Base-by-base conservation (phyloP, 2,888 invertebrate genomes). In the Dicranocentrus wangi region DNA sequence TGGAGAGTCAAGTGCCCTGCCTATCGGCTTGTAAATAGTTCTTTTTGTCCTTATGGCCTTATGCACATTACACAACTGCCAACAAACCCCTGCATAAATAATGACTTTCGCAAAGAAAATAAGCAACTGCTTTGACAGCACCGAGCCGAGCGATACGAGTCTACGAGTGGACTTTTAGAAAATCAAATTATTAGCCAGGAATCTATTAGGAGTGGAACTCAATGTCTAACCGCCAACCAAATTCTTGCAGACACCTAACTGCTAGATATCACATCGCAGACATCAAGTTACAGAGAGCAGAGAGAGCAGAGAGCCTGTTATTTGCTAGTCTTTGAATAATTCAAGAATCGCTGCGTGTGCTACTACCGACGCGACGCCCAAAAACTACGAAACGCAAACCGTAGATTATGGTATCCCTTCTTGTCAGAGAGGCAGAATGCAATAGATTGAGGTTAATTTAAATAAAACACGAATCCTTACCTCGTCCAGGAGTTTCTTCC, bases 401-500 rank as follows among this genome's bases (percentile, higher is more conserved):
- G 60, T 28, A 25, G 71, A 39, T 69, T 69, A 53, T 32, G 17
- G 32, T 55, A 55, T 21, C 27, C n/a, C n/a, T n/a, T n/a, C n/a
- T 27, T 53, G 53, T 53, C 51, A 70, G 19, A 39, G 25, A n/a
- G 13, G 42, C 60, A 71, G 61, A 23, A 61, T 61, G 42, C 28
- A 60, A 60, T 71, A 69, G 51, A 51, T 69, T 69, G 53, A 17
- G 21, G 60, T 42, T 58, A 71, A 71, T 60, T 71, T 58, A 60
- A 71, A 71, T 71, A 58, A 58, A 60, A 71, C 66, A 69, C 39
- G 68, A 23, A 65, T 21, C 66, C 78, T 81, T 80, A 82, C 93
- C 88, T 96, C 94, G 88, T 99, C 97, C 68, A 99, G 90, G 15
- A 96, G 93, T 23, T 93, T 92, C 87, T 97, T 96, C 63, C 98